Base-by-base conservation (phyloP, 2,888 invertebrate genomes). In the Amphipoea oculea region DNA sequence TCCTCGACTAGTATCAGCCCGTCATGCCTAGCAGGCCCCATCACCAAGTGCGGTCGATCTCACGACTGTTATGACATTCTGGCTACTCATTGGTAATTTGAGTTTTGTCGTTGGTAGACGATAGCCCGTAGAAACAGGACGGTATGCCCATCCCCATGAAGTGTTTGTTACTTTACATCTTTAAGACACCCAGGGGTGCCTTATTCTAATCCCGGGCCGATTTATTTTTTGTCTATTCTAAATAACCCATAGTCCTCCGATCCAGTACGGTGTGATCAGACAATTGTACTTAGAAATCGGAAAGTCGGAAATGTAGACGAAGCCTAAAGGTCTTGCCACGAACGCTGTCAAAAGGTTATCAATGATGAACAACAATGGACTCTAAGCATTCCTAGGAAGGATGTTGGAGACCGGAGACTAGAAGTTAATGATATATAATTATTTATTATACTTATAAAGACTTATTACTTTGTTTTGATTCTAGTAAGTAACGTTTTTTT, bases 291-390 rank as follows among this genome's bases (percentile, higher is more conserved):
- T n/a, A 40, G 36, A 14, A 73, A 62, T 62, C 48, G 5, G 40
- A 70, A 14, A 73, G 51, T 62, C 48, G 5, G 40, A 70, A 36
- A 40, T 57, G 36, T 54, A 76, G 51, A 62, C 76, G 17, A 82
- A n/a, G 63, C 66, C 45, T 69, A 72, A 65, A 40, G 63, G 54
- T 70, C 75, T 65, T 60, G 63, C 40, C 40, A 51, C 72, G 65
- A 6, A 72, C 65, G 54, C n/a, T 73, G 62, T 69, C 66, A 76
- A 80, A 79, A 73, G 76, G 62, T 84, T 73, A 84, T 76, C 83
- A 62, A 48, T 70, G 65, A 84, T 73, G n/a, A 68, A 83, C 63
- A 71, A 83, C 84, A 83, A 83, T 73, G 54, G 76, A 63, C 76
- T 78, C 78, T 60, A 67, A 73, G 57, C 73, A 75, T 76, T 51